Base-by-base conservation (phyloP, 2,888 invertebrate genomes). In the Agrochola circellaris region DNA sequence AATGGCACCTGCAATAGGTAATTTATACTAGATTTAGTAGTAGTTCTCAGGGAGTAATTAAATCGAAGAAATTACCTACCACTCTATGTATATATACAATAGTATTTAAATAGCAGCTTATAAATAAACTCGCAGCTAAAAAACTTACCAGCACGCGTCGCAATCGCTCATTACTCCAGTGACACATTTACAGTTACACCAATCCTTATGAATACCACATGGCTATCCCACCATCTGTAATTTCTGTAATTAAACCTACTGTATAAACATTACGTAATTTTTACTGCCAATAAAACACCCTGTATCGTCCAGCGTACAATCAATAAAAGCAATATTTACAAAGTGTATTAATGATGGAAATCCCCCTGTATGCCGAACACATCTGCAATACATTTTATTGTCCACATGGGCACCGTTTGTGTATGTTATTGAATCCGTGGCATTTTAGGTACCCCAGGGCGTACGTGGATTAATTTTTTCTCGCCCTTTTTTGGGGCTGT, bases 321-420 rank as follows among this genome's bases (percentile, higher is more conserved):
- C 88, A 82, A 88, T 84, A 80, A 60, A 64, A 73, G 74, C 84
- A 86, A 88, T 91, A 90, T 92, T 91, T 91, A 90, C 91, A 89
- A 88, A 89, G 88, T 87, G 87, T 90, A 93, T 93, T 92, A 92
- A 92, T 93, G 93, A 90, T 84, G 80, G 85, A 91, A 92, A 91
- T 91, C 91, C 91, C 86, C 87, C 82, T 84, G 90, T 88, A 89
- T 82, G 81, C 67, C 62, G 76, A 74, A 79, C 82, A 86, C 90
- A 89, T 89, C 87, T 87, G 89, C 89, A 88, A 90, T 90, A 89
- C 91, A 88, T 89, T 91, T 93, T 93, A 95, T 93, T 88, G 91
- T 88, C 77, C 94, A 88, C 93, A 76, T 84, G 94, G 94, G 95
- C 88, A 85, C 91, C 81, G 89, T 93, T 91, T 83, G 86, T 88